Percentiles rank a stretch among this genome's conserved stretches.
Conservation (phyloP, 2,113 vertebrate species). For the Trichechus manatus region DNA sequence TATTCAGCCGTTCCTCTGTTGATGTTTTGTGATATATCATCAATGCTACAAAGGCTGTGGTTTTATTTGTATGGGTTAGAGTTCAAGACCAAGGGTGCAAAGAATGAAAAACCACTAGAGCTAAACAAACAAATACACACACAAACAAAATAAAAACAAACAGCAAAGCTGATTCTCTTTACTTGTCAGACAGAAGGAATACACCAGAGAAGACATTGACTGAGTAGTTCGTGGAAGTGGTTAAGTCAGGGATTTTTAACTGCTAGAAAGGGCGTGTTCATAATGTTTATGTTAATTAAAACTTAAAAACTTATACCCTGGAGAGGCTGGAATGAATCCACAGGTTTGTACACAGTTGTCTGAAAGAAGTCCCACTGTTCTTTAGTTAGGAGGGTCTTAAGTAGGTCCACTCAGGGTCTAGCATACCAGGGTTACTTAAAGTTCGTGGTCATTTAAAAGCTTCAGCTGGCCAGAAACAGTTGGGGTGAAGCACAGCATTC, state of each 20-base stretch:
- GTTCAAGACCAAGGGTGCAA: not conserved
- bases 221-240: not conserved
- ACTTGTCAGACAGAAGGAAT: not conserved
- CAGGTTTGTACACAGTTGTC: not conserved
- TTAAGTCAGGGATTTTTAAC: not conserved
- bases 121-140: not conserved
- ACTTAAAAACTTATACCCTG: not conserved
- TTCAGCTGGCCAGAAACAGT: not conserved
- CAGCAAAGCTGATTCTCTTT: not conserved
- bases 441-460: not conserved
- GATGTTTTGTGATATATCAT: not conserved
- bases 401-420: not conserved
- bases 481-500: not conserved
- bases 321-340: not conserved
- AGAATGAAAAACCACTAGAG: not conserved
- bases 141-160: not conserved
- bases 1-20: not conserved
- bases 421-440: not conserved
- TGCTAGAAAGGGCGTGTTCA: not conserved
- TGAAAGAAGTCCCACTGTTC: not conserved
- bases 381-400: not conserved
- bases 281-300: not conserved
- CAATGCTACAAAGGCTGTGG: not conserved
- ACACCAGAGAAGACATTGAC: not conserved
- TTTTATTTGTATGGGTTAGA: not conserved